phyloP scores from a whole-genome alignment of 2,113 vertebrate genomes.

The Microcebus lehilahytsara region DNA sequence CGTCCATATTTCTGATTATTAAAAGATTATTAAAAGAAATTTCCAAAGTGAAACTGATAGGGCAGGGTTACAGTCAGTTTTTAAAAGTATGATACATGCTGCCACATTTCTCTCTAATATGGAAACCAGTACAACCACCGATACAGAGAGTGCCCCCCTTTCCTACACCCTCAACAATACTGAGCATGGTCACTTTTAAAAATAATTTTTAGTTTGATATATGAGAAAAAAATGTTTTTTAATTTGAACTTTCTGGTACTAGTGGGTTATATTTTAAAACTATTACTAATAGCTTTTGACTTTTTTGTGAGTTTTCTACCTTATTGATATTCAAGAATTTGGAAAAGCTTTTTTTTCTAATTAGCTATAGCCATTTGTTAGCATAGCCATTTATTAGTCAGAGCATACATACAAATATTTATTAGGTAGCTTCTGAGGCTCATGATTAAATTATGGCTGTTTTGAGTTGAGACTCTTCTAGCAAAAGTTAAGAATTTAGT shows the following conservation, averaged over 20 bases:
- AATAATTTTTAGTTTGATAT: background rate
- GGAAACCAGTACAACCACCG: too few species aligned
- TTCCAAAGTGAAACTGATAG: background rate
- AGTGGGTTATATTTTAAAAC: background rate
- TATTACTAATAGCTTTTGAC: background rate
- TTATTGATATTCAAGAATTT: background rate
- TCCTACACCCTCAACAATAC: background rate
- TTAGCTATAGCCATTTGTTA: background rate
- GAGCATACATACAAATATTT: background rate
- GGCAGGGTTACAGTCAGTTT: background rate
- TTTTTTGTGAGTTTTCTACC: background rate
- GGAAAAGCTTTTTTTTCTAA: background rate
- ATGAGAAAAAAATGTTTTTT: background rate
- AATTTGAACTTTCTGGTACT: background rate
- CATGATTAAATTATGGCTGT: background rate
- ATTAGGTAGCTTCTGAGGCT: background rate
- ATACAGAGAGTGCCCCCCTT: background rate
- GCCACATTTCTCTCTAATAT: background rate
- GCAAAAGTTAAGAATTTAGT: background rate
- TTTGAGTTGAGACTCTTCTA: background rate
- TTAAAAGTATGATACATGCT: background rate
- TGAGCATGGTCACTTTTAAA: background rate
- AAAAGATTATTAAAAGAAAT: background rate
- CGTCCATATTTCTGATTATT: background rate
- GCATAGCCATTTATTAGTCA: background rate